Conservation (phyloP, 2,888 invertebrate genomes). For the Marasmarcha lunaedactyla region DNA sequence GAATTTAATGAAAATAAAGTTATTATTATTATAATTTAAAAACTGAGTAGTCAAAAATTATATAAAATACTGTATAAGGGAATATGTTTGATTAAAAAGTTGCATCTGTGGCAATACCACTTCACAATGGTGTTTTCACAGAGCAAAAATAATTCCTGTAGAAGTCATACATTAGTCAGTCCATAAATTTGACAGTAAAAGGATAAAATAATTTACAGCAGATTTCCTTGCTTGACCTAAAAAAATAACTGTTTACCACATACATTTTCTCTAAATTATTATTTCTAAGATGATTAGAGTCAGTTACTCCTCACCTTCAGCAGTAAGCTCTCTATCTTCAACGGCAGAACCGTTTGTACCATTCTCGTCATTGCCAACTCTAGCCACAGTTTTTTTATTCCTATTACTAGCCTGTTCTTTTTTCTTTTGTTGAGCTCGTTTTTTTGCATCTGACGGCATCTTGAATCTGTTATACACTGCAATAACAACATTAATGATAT, state of each 20-base stretch:
- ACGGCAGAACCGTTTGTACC: slow-evolving; percentile 54
- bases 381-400: slow-evolving; percentile 63
- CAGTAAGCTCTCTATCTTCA: slow-evolving; percentile 74
- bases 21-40: too few species aligned
- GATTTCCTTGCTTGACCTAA: too few species aligned
- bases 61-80: too few species aligned
- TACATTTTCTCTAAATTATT: too few species aligned
- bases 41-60: too few species aligned
- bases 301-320: slow-evolving; percentile 79
- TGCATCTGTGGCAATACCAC: too few species aligned
- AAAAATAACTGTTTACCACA: too few species aligned
- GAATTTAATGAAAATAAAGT: too few species aligned
- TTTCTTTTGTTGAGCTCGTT: slow-evolving; percentile 97
- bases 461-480: slow-evolving; percentile 13
- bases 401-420: slow-evolving; percentile 91
- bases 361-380: slow-evolving; percentile 67
- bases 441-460: slow-evolving; percentile 99
- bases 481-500: background rate
- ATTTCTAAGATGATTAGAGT: too few species aligned
- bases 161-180: background rate
- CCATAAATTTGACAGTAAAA: background rate
- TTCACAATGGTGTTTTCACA: too few species aligned
- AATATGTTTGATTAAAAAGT: too few species aligned
- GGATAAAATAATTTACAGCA: too few species aligned
- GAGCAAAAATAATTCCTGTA: background rate